These are phyloP conservation scores for Blennius ocellaris DNA, from an alignment of 2,113 vertebrate species.

Conservation along the genomic window DNA sequence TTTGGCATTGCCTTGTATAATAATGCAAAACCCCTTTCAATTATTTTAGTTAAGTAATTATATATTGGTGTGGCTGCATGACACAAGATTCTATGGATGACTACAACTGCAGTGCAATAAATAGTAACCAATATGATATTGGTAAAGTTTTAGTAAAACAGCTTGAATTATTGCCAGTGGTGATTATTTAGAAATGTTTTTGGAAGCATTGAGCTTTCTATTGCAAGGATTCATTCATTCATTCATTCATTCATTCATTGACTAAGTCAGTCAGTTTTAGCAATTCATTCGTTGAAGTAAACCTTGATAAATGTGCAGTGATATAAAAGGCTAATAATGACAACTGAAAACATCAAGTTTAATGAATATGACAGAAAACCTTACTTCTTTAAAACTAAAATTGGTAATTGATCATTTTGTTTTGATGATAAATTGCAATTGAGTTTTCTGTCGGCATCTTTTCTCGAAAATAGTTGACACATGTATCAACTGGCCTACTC, in stretches of 20 bases:
- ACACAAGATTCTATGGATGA: neutral
- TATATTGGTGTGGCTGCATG: neutral
- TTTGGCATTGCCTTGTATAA: conserved; percentile 35
- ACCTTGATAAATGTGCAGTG: no score
- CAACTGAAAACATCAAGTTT: neutral
- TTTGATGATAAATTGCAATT: no score
- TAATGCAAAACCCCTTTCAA: neutral
- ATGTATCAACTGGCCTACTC: no score
- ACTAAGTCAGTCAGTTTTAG: no score
- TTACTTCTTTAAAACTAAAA: neutral
- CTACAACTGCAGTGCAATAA: neutral
- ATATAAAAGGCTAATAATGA: no score
- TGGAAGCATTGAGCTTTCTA: no score
- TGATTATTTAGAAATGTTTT: neutral
- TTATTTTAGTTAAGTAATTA: neutral
- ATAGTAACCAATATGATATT: neutral
- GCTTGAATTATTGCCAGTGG: neutral
- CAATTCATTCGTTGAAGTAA: no score
- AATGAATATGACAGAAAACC: neutral
- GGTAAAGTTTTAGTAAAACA: neutral
- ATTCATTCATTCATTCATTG: no score
- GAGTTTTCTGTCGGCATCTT: no score
- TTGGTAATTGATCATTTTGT: neutral
- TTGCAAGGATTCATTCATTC: no score
- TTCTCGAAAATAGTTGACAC: no score